Base-by-base conservation (phyloP, 2,888 invertebrate genomes). In the Leptodirus hochenwartii region DNA sequence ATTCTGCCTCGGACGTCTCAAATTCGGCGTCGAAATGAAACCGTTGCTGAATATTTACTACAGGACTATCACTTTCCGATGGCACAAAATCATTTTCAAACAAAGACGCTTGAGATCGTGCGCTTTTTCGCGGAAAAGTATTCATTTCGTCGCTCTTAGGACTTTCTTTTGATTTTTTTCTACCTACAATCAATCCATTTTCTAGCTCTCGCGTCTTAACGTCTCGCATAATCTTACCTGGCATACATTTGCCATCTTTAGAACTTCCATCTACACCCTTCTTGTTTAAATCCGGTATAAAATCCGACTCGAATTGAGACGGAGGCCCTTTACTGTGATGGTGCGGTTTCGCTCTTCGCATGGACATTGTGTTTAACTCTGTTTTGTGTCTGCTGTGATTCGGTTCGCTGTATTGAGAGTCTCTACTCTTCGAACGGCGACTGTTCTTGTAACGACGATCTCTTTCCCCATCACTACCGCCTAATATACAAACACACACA, bases 1-100 rank as follows among this genome's bases (percentile, higher is more conserved):
- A 45, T 30, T 51, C 50, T 0, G 45, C 43, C 37, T 49, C 48
- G 3, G 50, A 46, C 12, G 46, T 48, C 37, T 50, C 51, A 33
- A 51, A 50, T 29, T 53, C 52, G 17, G 47, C 49, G 31, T 53
- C 51, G 23, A 49, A 51, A 26, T 41, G 43, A 30, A 50, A 49
- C 33, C 47, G 44, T 37, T 35, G 26, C 36, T 38, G 23, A 6
- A 20, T 20, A 8, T 20, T 6, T n/a, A 8, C 42, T 34, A 39
- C 38, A 31, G 44, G 47, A 36, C 40, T 47, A 32, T 45, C 50
- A 31, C 37, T 45, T 28, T 54, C 51, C 9, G 46, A 47, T 25
- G 58, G 49, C 1, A 71, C 65, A 41, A 78, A 78, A 49, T 77
- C 76, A 47, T 78, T 77, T 45, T 77, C 76, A 49, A 77, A 77